Conservation (phyloP, 2,113 vertebrate genomes). For the Cololabis saira region DNA sequence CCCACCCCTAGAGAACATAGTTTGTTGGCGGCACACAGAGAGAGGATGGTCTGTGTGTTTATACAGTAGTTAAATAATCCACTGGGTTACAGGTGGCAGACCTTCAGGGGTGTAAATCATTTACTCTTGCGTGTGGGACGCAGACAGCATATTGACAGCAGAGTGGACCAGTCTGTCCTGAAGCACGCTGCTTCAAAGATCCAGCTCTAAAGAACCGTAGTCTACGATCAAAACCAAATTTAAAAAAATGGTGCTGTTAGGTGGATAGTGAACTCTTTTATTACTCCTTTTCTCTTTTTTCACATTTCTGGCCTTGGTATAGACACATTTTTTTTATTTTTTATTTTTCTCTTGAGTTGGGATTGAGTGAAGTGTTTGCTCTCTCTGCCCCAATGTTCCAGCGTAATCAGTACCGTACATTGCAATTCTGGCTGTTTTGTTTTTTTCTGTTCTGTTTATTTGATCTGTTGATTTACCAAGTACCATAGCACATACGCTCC, state of each 20-base stretch:
- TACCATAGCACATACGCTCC: background rate
- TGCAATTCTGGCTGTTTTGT: background rate
- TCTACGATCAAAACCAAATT: background rate
- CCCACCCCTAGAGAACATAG: no score
- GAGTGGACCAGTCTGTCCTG: no score
- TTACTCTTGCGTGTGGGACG: background rate
- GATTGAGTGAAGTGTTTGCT: background rate
- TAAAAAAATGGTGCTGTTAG: no score
- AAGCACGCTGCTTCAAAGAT: background rate
- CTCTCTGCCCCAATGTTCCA: no score
- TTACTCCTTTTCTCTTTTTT: background rate
- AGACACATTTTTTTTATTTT: background rate
- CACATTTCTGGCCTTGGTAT: background rate
- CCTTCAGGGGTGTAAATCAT: background rate
- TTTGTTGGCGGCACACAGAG: background rate
- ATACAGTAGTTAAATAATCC: constrained; percentile 1
- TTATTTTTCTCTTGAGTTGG: no score
- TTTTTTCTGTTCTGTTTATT: no score
- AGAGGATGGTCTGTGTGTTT: background rate
- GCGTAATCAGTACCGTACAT: background rate
- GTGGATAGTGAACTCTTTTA: no score
- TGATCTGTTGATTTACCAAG: background rate
- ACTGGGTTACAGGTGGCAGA: no score
- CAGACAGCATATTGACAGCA: background rate
- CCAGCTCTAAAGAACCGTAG: background rate